Evolutionary conservation across 2,888 invertebrate genomes (phyloP).

Genomic region (Bombyx huttoni): DNA sequence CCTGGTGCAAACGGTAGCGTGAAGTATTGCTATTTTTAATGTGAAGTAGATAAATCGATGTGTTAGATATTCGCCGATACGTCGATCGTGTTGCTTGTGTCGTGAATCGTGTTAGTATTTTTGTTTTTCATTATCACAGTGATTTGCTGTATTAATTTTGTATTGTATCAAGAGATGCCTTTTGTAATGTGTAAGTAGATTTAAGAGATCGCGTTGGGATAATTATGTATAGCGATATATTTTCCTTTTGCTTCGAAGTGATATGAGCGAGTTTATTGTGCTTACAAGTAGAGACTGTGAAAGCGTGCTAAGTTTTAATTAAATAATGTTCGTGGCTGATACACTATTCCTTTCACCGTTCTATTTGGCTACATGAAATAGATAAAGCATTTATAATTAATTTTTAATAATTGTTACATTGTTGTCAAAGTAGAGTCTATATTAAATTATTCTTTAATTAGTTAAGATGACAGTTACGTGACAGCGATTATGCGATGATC

Average conservation of each 20-base stretch:
- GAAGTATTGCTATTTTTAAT: constrained; percentile 35
- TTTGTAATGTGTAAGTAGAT: constrained; percentile 64
- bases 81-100: constrained; percentile 47
- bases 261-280: constrained; percentile 32
- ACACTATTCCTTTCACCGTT: constrained; percentile 33
- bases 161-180: constrained; percentile 63
- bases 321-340: constrained; percentile 23
- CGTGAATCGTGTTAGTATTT: constrained; percentile 49
- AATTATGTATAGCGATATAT: constrained; percentile 50
- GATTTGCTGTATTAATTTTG: constrained; percentile 48
- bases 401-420: constrained; percentile 59
- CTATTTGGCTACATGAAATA: constrained; percentile 39
- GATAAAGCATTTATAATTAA: constrained; percentile 60
- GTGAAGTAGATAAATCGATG: constrained; percentile 29
- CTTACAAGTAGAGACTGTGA: constrained; percentile 31
- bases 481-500: constrained; percentile 11
- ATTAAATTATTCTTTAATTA: constrained; percentile 61
- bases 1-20: constrained; percentile 44
- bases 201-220: constrained; percentile 50
- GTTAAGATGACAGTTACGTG: constrained; percentile 30
- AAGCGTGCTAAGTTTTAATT: constrained; percentile 20
- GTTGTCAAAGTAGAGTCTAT: constrained; percentile 63
- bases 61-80: constrained; percentile 44
- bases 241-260: constrained; percentile 42
- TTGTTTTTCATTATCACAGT: constrained; percentile 38